These are phyloP conservation scores for Diogma glabrata DNA, from an alignment of 2,888 invertebrate species.

Conservation along the genomic window DNA sequence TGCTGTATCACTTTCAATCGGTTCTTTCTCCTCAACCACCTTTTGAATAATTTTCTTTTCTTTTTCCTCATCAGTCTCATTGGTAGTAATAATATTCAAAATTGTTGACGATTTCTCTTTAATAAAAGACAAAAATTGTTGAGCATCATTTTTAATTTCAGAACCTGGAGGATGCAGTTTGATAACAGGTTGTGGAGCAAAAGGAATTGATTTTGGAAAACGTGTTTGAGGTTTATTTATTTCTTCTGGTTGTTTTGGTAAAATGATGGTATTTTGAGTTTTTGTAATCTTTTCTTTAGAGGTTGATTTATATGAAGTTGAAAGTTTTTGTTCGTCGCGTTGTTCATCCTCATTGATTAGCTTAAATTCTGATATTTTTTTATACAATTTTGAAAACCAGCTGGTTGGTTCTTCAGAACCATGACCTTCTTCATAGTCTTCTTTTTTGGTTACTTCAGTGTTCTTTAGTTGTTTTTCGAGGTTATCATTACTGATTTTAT, in stretches of 20 bases:
- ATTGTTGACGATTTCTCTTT: neutral
- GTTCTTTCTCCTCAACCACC: slow-evolving; percentile 16
- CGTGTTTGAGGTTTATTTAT: neutral
- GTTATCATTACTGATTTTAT: no score
- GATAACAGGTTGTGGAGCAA: neutral
- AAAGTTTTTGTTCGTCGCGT: neutral
- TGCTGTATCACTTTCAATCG: slow-evolving; percentile 5
- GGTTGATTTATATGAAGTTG: neutral
- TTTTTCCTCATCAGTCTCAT: slow-evolving; percentile 16
- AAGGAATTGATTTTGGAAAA: no score
- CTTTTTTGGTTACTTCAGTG: no score
- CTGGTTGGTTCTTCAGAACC: no score
- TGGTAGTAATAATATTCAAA: neutral
- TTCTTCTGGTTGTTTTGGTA: neutral
- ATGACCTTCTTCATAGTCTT: no score
- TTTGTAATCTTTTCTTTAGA: neutral
- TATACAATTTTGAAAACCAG: no score
- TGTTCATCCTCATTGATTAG: neutral
- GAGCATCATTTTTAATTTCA: neutral
- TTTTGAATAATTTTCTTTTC: slow-evolving; percentile 21
- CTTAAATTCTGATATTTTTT: neutral
- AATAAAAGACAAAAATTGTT: slow-evolving; percentile 4
- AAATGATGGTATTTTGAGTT: neutral
- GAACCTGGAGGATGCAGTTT: neutral
- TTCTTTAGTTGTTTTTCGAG: no score